phyloP scores from a whole-genome alignment of 2,113 vertebrate genomes.

The Sylvietta virens region DNA sequence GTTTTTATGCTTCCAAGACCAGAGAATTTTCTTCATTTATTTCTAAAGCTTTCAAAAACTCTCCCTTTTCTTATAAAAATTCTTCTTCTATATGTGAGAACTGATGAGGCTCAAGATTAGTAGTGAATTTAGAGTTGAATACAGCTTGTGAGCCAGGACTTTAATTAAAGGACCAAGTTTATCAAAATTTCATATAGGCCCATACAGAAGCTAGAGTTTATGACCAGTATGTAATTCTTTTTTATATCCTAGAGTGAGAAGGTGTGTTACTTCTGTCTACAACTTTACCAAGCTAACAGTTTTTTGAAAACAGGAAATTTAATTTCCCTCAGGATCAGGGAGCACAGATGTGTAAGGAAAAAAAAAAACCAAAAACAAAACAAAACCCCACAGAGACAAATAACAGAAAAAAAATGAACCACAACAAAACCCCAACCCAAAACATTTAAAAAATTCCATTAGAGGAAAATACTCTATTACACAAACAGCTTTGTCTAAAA shows the following conservation, averaged over 20 bases:
- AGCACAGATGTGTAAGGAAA: not conserved
- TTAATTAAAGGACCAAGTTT: not conserved
- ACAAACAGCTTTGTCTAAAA: not conserved
- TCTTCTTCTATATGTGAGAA: rapidly evolving
- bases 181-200: not conserved
- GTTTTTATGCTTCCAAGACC: not conserved
- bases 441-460: not conserved
- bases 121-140: not conserved
- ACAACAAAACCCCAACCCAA: not conserved
- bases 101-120: not conserved
- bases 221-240: not conserved
- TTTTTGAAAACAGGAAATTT: not conserved
- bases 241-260: not conserved
- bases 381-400: not conserved
- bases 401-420: not conserved
- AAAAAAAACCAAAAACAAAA: no score
- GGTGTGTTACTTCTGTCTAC: not conserved
- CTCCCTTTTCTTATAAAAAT: not conserved
- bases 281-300: not conserved
- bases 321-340: not conserved
- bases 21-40: not conserved
- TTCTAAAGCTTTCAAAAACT: not conserved
- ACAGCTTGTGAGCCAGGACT: not conserved
- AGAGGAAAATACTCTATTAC: not conserved
- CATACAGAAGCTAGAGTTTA: not conserved